These are phyloP conservation scores for Exaiptasia diaphana DNA, from an alignment of 64 coral and sea anemone genomes.

Conservation along the genomic window DNA sequence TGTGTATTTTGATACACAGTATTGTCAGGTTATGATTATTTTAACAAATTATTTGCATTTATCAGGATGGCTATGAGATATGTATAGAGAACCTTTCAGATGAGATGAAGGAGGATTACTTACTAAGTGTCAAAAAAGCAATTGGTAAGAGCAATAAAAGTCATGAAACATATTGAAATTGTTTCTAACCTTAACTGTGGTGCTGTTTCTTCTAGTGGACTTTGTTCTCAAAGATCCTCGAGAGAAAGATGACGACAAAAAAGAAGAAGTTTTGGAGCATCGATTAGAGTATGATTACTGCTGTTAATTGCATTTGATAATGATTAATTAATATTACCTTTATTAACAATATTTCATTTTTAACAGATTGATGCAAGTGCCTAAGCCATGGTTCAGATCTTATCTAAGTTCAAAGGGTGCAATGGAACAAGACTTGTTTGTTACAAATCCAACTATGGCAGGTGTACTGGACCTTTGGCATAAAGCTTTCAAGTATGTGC, in stretches of 20 bases:
- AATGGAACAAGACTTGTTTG: slow-evolving; percentile 97
- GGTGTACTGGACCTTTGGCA: slow-evolving; percentile 95
- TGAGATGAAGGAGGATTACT: slow-evolving; percentile 99
- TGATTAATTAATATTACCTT: no score
- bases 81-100: slow-evolving; percentile 98
- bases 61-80: slow-evolving; percentile 81
- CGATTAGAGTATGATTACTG: slow-evolving; percentile 72
- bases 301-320: no score
- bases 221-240: slow-evolving; percentile 96
- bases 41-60: neutral
- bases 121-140: slow-evolving; percentile 97
- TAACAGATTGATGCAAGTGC: slow-evolving; percentile 87
- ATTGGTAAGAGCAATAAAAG: slow-evolving; percentile 53
- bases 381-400: slow-evolving; percentile 96
- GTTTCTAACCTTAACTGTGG: neutral
- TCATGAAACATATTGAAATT: neutral
- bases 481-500: slow-evolving; percentile 79
- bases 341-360: no score
- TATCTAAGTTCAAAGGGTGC: slow-evolving; percentile 73
- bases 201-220: slow-evolving; percentile 65
- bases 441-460: slow-evolving; percentile 96
- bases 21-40: neutral
- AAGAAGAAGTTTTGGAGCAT: slow-evolving; percentile 88
- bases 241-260: slow-evolving; percentile 95
- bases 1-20: neutral